Conservation (phyloP, 2,113 vertebrate species). For the Thunnus maccoyii region DNA sequence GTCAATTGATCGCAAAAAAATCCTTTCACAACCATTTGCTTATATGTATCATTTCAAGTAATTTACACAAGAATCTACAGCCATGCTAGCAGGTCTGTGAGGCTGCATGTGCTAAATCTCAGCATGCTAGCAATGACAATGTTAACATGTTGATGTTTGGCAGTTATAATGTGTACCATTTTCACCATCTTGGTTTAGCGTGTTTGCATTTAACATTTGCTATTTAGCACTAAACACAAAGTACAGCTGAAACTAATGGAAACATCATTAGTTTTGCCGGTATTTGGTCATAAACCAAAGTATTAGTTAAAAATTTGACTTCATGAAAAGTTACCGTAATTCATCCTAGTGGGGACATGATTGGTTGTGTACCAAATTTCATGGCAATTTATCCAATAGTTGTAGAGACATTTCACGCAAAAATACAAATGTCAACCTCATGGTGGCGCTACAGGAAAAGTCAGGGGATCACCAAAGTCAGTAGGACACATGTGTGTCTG, state of each 20-base stretch:
- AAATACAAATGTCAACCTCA: too few species aligned
- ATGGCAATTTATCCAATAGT: too few species aligned
- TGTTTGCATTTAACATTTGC: constrained; percentile 1
- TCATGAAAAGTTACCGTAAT: background rate
- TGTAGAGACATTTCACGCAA: too few species aligned
- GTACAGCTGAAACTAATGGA: background rate
- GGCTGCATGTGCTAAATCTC: too few species aligned
- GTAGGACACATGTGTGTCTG: too few species aligned
- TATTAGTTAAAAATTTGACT: too few species aligned
- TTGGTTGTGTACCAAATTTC: too few species aligned
- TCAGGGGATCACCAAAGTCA: too few species aligned
- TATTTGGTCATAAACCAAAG: background rate
- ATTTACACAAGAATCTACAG: background rate
- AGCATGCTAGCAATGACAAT: too few species aligned
- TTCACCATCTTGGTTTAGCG: background rate
- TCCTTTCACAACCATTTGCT: background rate
- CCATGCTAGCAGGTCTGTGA: background rate
- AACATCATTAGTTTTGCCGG: background rate
- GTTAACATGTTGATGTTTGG: background rate
- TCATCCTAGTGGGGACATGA: too few species aligned
- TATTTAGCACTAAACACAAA: background rate
- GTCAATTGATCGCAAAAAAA: background rate
- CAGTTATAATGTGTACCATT: background rate
- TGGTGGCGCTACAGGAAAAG: too few species aligned
- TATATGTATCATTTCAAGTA: background rate